Evolutionary conservation across 2,888 invertebrate species (phyloP).

Genomic region (Drosophila fulvimacula): DNA sequence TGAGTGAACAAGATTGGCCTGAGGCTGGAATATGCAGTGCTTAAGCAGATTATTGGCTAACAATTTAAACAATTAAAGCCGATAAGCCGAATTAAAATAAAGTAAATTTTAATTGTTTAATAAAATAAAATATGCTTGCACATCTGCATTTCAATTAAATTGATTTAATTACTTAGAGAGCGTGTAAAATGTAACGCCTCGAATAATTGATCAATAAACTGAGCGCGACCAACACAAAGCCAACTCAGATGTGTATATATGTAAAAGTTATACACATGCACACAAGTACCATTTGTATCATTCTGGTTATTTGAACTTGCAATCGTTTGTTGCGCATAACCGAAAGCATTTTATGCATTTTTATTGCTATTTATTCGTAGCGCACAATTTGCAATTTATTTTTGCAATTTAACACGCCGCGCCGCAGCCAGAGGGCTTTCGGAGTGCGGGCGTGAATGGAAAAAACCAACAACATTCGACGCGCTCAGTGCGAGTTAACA

Average conservation of each 20-base stretch:
- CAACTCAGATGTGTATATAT: not conserved
- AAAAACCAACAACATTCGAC: constrained; percentile 41
- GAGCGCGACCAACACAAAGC: not conserved
- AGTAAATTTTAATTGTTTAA: not conserved
- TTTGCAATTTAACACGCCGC: constrained; percentile 78
- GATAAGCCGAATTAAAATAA: constrained; percentile 4
- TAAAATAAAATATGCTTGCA: not conserved
- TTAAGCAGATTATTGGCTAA: constrained; percentile 8
- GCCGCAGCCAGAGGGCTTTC: constrained; percentile 21
- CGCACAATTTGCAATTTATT: constrained; percentile 77
- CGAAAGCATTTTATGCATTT: constrained; percentile 77
- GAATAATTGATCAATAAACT: constrained; percentile 56
- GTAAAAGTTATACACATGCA: not conserved
- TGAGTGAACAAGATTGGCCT: constrained; percentile 16
- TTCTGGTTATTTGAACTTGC: constrained; percentile 62
- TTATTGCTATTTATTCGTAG: constrained; percentile 77
- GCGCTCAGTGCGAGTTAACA: constrained; percentile 52
- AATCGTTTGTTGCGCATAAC: constrained; percentile 64
- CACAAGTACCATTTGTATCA: constrained; percentile 36
- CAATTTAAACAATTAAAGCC: not conserved
- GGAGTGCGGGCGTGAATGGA: not conserved
- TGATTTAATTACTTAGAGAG: constrained; percentile 28
- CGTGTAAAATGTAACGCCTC: constrained; percentile 62
- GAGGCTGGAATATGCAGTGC: not conserved
- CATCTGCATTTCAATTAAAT: constrained; percentile 15